Percentiles rank a stretch among this genome's conserved stretches.
Evolutionary conservation across 2,888 invertebrate genomes (phyloP).

Genomic region (Sminthurinus aureus): DNA sequence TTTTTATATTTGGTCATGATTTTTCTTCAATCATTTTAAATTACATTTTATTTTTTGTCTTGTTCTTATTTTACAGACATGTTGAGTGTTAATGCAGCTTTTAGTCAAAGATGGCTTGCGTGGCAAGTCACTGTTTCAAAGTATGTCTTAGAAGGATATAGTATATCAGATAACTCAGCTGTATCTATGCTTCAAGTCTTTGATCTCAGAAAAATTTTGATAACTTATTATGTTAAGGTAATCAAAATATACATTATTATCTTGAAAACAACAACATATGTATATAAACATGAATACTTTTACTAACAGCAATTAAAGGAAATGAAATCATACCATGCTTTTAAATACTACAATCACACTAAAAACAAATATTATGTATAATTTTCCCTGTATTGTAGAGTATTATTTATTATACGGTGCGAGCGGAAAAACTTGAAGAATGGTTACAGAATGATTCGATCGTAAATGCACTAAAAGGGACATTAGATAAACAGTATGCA

Average conservation of each 20-base stretch:
- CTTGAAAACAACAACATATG: background rate
- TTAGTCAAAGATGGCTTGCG: slow-evolving; percentile 95
- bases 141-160: slow-evolving; percentile 98
- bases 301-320: background rate
- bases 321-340: background rate
- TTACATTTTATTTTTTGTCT: too few species aligned
- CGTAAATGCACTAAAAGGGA: slow-evolving; percentile 79
- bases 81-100: slow-evolving; percentile 95
- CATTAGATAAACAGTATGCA: slow-evolving; percentile 84
- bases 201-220: slow-evolving; percentile 94
- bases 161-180: slow-evolving; percentile 97
- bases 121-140: slow-evolving; percentile 97
- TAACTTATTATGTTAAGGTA: slow-evolving; percentile 97
- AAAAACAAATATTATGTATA: too few species aligned
- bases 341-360: background rate
- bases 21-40: too few species aligned
- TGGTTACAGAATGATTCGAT: slow-evolving; percentile 87
- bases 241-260: slow-evolving; percentile 7
- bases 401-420: slow-evolving; percentile 94
- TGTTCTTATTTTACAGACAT: slow-evolving; percentile 79
- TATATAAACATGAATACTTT: background rate
- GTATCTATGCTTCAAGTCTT: slow-evolving; percentile 97
- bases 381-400: slow-evolving; percentile 70
- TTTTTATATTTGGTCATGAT: background rate
- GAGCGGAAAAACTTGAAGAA: slow-evolving; percentile 84